Conservation (phyloP, 2,113 vertebrate genomes). For the human region DNA sequence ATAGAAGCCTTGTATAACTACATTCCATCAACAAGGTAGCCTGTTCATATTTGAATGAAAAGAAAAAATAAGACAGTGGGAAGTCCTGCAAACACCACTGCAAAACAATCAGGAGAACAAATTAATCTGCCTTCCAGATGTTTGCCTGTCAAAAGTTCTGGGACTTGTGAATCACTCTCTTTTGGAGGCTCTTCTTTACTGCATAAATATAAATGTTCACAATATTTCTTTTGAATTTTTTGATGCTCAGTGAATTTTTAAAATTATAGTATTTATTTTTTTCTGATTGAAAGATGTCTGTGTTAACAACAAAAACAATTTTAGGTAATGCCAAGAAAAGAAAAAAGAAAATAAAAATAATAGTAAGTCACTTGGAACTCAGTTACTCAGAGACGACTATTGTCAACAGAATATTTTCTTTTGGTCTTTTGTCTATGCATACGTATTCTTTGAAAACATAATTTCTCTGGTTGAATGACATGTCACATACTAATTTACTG, state of each 20-base stretch:
- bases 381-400: neutral
- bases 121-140: constrained; percentile 65
- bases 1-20: neutral
- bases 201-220: constrained; percentile 44
- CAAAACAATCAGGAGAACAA: constrained; percentile 50
- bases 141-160: constrained; percentile 48
- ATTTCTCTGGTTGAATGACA: constrained; percentile 45
- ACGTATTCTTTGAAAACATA: constrained; percentile 46
- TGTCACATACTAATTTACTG: neutral
- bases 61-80: constrained; percentile 5
- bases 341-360: constrained; percentile 21
- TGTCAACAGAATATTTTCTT: constrained; percentile 48
- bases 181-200: constrained; percentile 38
- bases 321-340: neutral
- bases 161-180: constrained; percentile 57
- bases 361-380: neutral
- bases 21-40: neutral
- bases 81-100: neutral
- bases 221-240: constrained; percentile 30
- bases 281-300: neutral
- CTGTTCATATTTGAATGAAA: constrained; percentile 36
- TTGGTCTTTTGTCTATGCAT: neutral
- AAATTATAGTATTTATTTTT: neutral
- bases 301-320: neutral
- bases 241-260: neutral